Base-by-base conservation (phyloP, 2,888 invertebrate species). In the Corbicula japonica region DNA sequence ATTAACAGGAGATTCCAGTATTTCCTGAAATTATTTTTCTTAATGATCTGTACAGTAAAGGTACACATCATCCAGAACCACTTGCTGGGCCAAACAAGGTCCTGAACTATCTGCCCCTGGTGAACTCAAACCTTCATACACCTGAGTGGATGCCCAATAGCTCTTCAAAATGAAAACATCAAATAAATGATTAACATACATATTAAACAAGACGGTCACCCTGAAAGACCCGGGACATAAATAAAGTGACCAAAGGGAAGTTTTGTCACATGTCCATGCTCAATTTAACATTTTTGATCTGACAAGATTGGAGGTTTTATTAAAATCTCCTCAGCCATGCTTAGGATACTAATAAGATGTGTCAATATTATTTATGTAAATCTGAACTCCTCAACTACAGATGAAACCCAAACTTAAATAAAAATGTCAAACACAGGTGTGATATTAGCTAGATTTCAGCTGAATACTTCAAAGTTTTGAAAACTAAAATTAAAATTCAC, bases 301-400 rank as follows among this genome's bases (percentile, higher is more conserved):
- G 18, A 30, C 38, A 28, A 35, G 34, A n/a, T n/a, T n/a, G n/a
- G n/a, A n/a, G n/a, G n/a, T 30, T 66, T 66, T 66, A 66, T 66
- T 54, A 54, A 66, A 66, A 52, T 54, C 18, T 28, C 50, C 38
- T 41, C 54, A 66, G 21, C 41, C 54, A 21, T 54, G 28, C 23
- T n/a, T 10, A 30, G 50, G 26, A 23, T 15, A 52, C 34, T 66
- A 54, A 66, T 52, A 66, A 23, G 15, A 54, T 54, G 38, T 54
- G 66, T 66, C 52, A 66, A 66, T 66, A 66, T 66, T 54, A 30
- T 58, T 56, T 69, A 69, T 69, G 69, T 48, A 69, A 69, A 69
- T 58, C 30, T 26, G 32, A 32, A 54, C 30, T 32, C 30, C 8
- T 30, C 18, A 54, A 41, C 58, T 41, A 28, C 41, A 32, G 38